These are phyloP conservation scores for Portevinia maculata DNA, from an alignment of 2,888 invertebrate species.

Conservation along the genomic window DNA sequence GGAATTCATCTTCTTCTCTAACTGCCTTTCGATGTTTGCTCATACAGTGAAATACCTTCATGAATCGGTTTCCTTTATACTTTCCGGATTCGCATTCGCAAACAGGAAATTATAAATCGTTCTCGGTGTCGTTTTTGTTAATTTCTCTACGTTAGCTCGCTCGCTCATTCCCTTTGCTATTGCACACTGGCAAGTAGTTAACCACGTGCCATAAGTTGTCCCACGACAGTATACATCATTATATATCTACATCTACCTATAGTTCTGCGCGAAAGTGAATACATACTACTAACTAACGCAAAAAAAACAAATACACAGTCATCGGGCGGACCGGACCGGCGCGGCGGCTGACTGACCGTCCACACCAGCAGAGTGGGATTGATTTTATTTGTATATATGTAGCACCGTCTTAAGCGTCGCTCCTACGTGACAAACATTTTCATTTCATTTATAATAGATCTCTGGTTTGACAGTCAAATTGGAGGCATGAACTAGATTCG, in stretches of 20 bases:
- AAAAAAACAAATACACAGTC: neutral
- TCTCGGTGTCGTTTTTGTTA: conserved; percentile 40
- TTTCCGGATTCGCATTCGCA: conserved; percentile 54
- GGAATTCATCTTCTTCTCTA: conserved; percentile 35
- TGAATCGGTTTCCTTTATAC: conserved; percentile 46
- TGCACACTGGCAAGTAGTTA: conserved; percentile 46
- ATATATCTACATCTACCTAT: conserved; percentile 2
- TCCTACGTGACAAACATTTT: conserved; percentile 59
- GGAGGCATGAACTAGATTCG: conserved; percentile 57
- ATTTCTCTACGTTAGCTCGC: conserved; percentile 27
- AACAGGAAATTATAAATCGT: conserved; percentile 73
- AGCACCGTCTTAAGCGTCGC: conserved; percentile 44
- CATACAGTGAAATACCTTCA: conserved; percentile 39
- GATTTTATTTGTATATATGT: conserved; percentile 37
- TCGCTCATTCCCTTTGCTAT: conserved; percentile 27
- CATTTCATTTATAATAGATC: conserved; percentile 60
- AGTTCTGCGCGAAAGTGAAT: conserved; percentile 44
- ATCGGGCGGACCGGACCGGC: conserved; percentile 54
- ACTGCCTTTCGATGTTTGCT: conserved; percentile 15
- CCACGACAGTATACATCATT: conserved; percentile 6
- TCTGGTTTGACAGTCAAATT: conserved; percentile 59
- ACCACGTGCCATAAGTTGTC: conserved; percentile 62
- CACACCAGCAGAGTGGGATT: conserved; percentile 32
- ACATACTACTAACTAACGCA: conserved; percentile 17
- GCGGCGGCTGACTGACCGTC: conserved; percentile 23